phyloP scores from a whole-genome alignment of 2,797 vertebrate species.

The Chaunax sp. region DNA sequence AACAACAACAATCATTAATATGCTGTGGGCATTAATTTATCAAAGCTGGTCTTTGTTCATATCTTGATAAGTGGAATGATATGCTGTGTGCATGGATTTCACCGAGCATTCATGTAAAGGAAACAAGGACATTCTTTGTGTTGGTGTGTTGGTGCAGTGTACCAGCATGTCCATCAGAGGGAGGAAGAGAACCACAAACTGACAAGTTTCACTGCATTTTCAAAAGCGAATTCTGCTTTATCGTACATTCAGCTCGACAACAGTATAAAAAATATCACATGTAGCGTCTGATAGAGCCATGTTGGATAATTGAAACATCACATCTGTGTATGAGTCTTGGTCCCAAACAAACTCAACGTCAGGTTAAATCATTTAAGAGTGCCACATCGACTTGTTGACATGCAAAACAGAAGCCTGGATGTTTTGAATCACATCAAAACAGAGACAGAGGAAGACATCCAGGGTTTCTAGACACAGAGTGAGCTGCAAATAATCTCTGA shows the following conservation, averaged over 20 bases:
- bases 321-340: background rate
- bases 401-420: constrained; percentile 61
- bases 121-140: constrained; percentile 17
- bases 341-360: constrained; percentile 22
- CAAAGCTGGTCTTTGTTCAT: constrained; percentile 29
- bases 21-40: constrained; percentile 13
- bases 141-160: constrained; percentile 47
- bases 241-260: background rate
- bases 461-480: constrained; percentile 1
- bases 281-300: constrained; percentile 14
- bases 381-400: constrained; percentile 34
- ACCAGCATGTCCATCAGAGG: constrained; percentile 66
- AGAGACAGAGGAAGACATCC: constrained; percentile 25
- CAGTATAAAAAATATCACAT: constrained; percentile 11
- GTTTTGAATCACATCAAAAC: constrained; percentile 64
- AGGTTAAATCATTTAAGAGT: constrained; percentile 57
- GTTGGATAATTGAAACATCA: constrained; percentile 21
- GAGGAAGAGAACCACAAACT: constrained; percentile 28
- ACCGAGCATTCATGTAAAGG: constrained; percentile 7
- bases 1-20: constrained; percentile 42
- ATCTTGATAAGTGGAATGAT: constrained; percentile 22
- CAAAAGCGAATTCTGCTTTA: constrained; percentile 11
- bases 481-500: constrained; percentile 14
- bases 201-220: background rate
- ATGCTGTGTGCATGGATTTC: constrained; percentile 21